Evolutionary conservation across 1,140 invertebrate genomes (phyloP).

Genomic region (Phocides pigmalion): DNA sequence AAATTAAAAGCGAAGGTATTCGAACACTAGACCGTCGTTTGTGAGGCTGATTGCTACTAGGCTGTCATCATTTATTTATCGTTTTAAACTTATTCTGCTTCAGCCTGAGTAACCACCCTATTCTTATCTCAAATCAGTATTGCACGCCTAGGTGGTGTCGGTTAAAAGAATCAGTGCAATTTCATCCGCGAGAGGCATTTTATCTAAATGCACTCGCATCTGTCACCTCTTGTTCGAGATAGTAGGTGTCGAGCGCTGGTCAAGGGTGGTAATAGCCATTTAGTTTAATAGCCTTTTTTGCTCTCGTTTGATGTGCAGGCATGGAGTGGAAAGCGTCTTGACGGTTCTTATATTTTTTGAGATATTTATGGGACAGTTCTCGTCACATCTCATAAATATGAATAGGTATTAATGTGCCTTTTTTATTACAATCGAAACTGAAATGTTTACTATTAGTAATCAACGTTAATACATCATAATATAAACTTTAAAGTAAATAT

Average conservation of each 20-base stretch:
- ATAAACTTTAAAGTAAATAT: too few species aligned
- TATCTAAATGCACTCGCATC: constrained; percentile 28
- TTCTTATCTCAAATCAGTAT: constrained; percentile 1
- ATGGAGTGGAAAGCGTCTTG: neutral
- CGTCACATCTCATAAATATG: too few species aligned
- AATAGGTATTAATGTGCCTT: too few species aligned
- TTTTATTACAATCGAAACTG: too few species aligned
- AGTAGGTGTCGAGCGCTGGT: constrained; percentile 23
- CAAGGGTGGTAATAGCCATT: constrained; percentile 30
- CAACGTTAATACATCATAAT: too few species aligned
- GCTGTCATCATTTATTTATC: too few species aligned
- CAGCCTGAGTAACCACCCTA: constrained; percentile 17
- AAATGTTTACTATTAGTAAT: too few species aligned
- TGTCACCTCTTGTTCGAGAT: constrained; percentile 23
- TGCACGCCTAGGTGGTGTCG: constrained; percentile 22
- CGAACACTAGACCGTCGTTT: too few species aligned
- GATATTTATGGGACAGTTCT: too few species aligned
- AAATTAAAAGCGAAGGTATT: too few species aligned
- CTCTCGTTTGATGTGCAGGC: constrained; percentile 2
- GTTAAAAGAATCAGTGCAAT: constrained; percentile 28
- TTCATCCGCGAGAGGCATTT: constrained; percentile 17
- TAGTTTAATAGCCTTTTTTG: constrained; percentile 17
- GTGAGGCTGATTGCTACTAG: too few species aligned
- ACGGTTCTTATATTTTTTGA: neutral
- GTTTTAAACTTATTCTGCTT: constrained; percentile 1